These are phyloP conservation scores for Monodelphis domestica DNA, from an alignment of 2,797 vertebrate species.

Conservation along the genomic window DNA sequence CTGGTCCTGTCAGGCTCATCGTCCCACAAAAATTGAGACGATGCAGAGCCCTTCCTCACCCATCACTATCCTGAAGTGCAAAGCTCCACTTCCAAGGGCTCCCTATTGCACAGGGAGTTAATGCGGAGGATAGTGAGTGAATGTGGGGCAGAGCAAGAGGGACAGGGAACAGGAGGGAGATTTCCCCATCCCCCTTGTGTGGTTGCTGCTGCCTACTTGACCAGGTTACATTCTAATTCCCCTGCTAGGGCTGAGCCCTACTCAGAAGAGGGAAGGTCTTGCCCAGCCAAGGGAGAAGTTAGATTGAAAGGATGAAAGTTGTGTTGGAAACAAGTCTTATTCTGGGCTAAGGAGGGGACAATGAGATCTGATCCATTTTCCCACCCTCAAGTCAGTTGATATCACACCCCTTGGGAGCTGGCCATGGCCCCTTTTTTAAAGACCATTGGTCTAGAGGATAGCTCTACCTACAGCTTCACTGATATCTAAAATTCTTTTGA, in stretches of 20 bases:
- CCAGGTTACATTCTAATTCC: not conserved
- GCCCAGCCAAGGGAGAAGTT: not conserved
- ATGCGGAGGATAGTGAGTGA: not conserved
- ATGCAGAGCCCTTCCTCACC: not conserved
- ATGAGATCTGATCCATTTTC: no score
- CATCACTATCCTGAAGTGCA: not conserved
- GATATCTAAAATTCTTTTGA: not conserved
- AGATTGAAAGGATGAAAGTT: not conserved
- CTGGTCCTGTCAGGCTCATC: not conserved
- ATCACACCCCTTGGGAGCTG: not conserved
- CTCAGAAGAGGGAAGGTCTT: not conserved
- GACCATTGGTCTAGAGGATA: no score
- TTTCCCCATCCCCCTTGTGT: not conserved
- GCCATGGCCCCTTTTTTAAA: not conserved
- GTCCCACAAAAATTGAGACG: not conserved
- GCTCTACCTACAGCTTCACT: no score
- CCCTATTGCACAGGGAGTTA: not conserved
- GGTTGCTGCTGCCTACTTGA: not conserved
- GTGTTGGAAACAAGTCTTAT: no score
- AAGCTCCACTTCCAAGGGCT: not conserved
- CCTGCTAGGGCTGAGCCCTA: not conserved
- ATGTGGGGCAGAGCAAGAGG: not conserved
- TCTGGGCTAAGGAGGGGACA: not conserved
- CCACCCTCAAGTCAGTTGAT: not conserved
- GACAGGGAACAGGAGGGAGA: not conserved